phyloP scores from a whole-genome alignment of 2,113 vertebrate species.

The Crocuta crocuta region DNA sequence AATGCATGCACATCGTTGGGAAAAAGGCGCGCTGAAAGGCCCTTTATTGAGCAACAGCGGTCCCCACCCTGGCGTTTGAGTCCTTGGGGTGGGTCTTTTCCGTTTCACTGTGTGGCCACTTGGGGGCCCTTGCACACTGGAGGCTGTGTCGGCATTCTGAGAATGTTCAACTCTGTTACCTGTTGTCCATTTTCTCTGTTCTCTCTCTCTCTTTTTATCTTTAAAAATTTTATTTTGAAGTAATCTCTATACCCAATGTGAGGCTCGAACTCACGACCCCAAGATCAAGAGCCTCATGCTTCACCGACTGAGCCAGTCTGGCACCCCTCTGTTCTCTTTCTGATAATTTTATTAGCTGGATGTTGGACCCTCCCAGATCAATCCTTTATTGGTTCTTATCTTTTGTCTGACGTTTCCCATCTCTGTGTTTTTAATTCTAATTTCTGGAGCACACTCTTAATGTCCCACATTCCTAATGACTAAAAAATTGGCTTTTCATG shows the following conservation, averaged over 20 bases:
- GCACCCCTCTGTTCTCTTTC: neutral
- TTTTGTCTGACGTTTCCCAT: slow-evolving; percentile 4
- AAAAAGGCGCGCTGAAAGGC: neutral
- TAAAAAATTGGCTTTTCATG: neutral
- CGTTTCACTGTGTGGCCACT: neutral
- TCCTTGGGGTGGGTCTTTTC: neutral
- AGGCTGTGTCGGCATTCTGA: neutral
- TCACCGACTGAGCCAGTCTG: neutral
- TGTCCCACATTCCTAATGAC: neutral
- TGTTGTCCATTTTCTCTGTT: neutral
- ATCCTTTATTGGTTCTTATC: neutral
- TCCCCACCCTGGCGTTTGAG: neutral
- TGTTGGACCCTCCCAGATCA: neutral
- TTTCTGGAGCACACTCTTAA: neutral
- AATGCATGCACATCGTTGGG: neutral
- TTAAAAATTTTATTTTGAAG: neutral
- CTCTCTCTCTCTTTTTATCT: neutral
- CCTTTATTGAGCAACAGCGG: neutral
- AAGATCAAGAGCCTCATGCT: neutral
- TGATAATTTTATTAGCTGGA: neutral
- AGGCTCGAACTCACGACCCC: neutral
- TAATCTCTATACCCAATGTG: neutral
- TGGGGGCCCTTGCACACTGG: neutral
- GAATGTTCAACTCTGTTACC: neutral
- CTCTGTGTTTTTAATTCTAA: slow-evolving; percentile 3